Evolutionary conservation across 2,888 invertebrate species (phyloP), one percentile per base, ranked within the genome.

Genomic region (Agrilus mali): DNA sequence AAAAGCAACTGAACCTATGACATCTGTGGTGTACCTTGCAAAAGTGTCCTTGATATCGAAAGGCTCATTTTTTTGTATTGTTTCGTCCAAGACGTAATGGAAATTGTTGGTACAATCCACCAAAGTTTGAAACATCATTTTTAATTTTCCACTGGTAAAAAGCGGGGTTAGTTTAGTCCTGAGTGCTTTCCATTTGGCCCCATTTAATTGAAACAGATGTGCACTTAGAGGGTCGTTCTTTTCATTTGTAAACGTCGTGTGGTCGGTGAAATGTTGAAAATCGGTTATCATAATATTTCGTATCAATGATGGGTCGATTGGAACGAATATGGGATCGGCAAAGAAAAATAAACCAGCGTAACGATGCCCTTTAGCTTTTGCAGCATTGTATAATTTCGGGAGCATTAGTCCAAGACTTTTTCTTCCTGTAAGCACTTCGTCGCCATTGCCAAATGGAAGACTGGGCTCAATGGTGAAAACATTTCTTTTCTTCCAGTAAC

Each of bases 1-100:
- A 54, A 78, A 77, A 10, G 74, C 75, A 42, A 73, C 70, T 31
- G 70, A 71, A 0, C 71, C 72, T 17, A 77, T 73, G 4, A 75
- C 71, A 52, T 77, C 76, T 63, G 73, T 73, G 0, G 74, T 68
- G 50, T 71, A 76, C 47, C 69, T 68, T 4, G 71, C 72, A 46
- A 70, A 68, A 41, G 71, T 60, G 32, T 74, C 70, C 2, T 71
- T 56, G 2, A 49, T 45, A 16, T 54, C 52, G 7, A 50, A 14
- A 2, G 46, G 10, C 32, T 44, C 38, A 2, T 48, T 32, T 20
- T 20, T 15, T 20, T 38, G 33, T 3, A 32, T 10, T 1, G 36
- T 10, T 3, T 47, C 27, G 4, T 20, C 15, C 13, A 53, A 42
- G 13, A 46, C 22, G 4, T 45, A 35, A 14, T 41, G 34, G 36